Percentiles rank a stretch among this genome's conserved stretches.
Conservation (phyloP, 1,140 invertebrate genomes). For the Eufriesea mexicana region DNA sequence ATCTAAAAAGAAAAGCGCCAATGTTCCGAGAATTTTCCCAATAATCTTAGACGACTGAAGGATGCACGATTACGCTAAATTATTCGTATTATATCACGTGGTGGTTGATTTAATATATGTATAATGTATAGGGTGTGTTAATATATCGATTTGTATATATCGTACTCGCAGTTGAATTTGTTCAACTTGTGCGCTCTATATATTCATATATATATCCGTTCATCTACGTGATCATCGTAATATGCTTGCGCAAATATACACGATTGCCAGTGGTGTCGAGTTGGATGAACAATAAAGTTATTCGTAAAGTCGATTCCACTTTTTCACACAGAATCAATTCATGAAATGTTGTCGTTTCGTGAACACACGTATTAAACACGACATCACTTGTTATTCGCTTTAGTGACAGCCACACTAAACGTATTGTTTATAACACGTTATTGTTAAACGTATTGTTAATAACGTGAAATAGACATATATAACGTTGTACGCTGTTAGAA, state of each 20-base stretch:
- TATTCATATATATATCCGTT: not conserved
- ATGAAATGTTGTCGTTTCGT: not conserved
- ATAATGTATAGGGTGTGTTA: not conserved
- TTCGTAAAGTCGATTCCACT: not conserved
- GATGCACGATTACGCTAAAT: too few species aligned
- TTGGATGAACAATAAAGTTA: not conserved
- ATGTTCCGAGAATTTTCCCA: too few species aligned
- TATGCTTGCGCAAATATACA: not conserved
- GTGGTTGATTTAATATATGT: not conserved
- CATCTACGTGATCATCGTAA: not conserved
- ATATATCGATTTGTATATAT: slow-evolving; percentile 5
- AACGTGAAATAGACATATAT: too few species aligned
- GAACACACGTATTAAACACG: too few species aligned
- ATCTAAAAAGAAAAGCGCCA: too few species aligned
- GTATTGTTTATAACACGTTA: too few species aligned
- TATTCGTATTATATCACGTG: too few species aligned
- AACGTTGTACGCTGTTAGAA: too few species aligned
- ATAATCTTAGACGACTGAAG: too few species aligned
- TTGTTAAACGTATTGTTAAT: too few species aligned
- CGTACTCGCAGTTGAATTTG: not conserved
- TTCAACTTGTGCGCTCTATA: slow-evolving; percentile 24
- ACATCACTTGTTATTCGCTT: too few species aligned
- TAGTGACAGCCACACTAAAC: too few species aligned
- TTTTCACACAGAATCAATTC: not conserved
- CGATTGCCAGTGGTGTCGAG: not conserved